A percentile compares a stretch with the other conserved stretches of the same genome.
Conservation (phyloP, 1,140 invertebrate species). For the honey bee (Apis mellifera) region DNA sequence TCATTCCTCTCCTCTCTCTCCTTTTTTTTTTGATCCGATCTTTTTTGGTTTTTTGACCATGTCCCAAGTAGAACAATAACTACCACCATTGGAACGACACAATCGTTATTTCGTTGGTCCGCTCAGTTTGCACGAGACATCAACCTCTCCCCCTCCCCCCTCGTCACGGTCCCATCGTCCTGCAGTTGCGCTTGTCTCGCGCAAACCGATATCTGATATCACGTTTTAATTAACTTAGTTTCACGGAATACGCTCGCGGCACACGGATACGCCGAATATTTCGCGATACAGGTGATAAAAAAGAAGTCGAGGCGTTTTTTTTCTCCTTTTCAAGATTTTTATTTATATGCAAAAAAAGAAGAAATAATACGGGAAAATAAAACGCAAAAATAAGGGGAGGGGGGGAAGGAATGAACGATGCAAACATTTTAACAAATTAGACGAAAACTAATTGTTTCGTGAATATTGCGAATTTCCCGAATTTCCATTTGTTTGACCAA, state of each 20-base stretch:
- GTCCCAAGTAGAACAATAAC: conserved; percentile 14
- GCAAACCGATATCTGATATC: conserved; percentile 68
- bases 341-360: neutral
- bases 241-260: conserved; percentile 34
- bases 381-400: neutral
- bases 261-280: neutral
- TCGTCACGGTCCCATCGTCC: neutral
- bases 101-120: conserved; percentile 7
- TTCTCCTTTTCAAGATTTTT: no score
- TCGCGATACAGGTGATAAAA: neutral
- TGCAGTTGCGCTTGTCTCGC: conserved; percentile 1
- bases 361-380: neutral
- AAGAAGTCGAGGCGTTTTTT: neutral
- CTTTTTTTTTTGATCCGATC: neutral
- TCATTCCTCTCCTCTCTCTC: no score
- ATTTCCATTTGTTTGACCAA: neutral
- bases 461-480: neutral
- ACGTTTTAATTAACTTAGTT: conserved; percentile 69
- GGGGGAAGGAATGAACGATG: neutral
- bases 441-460: neutral
- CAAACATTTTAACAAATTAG: neutral
- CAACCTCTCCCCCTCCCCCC: no score
- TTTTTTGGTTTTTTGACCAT: neutral
- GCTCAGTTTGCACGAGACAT: conserved; percentile 2
- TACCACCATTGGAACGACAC: neutral